phyloP scores from a whole-genome alignment of 1,140 invertebrate genomes.

The Conus betulinus region DNA sequence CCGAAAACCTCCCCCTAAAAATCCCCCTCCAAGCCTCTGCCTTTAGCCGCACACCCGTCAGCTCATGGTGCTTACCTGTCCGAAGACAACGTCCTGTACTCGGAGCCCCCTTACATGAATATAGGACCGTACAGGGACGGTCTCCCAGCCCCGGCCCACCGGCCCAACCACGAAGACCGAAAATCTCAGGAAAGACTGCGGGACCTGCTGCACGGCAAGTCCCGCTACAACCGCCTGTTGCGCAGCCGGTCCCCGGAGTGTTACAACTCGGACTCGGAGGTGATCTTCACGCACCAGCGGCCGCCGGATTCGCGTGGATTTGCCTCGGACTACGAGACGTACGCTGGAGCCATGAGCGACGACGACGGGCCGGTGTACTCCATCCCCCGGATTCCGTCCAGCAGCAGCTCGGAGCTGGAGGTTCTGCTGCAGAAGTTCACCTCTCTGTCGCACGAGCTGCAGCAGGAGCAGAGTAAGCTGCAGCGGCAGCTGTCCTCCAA shows the following conservation, averaged over 20 bases:
- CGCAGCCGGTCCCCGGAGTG: slow-evolving; percentile 72
- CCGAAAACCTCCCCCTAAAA: slow-evolving; percentile 45
- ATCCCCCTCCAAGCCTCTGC: slow-evolving; percentile 48
- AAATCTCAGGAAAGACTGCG: slow-evolving; percentile 66
- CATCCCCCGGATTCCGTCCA: slow-evolving; percentile 65
- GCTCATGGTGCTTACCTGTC: slow-evolving; percentile 27
- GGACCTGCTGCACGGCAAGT: slow-evolving; percentile 68
- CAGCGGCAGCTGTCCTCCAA: slow-evolving; percentile 72
- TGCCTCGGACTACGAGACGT: slow-evolving; percentile 71
- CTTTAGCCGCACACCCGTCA: slow-evolving; percentile 27
- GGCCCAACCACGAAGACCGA: slow-evolving; percentile 52
- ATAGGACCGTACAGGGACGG: slow-evolving; percentile 43
- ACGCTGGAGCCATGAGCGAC: slow-evolving; percentile 68
- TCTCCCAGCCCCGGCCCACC: slow-evolving; percentile 9
- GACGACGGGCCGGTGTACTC: slow-evolving; percentile 68
- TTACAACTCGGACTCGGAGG: slow-evolving; percentile 89
- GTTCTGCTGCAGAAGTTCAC: slow-evolving; percentile 85
- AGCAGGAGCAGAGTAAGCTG: slow-evolving; percentile 73
- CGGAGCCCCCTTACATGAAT: slow-evolving; percentile 51
- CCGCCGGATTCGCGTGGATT: slow-evolving; percentile 78
- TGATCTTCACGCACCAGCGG: slow-evolving; percentile 65
- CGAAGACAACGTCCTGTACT: slow-evolving; percentile 35
- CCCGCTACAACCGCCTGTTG: slow-evolving; percentile 62
- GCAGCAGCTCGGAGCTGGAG: slow-evolving; percentile 70
- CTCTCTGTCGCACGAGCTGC: slow-evolving; percentile 74